phyloP scores from a whole-genome alignment of 2,113 vertebrate genomes.

The Emydocephalus ijimae region DNA sequence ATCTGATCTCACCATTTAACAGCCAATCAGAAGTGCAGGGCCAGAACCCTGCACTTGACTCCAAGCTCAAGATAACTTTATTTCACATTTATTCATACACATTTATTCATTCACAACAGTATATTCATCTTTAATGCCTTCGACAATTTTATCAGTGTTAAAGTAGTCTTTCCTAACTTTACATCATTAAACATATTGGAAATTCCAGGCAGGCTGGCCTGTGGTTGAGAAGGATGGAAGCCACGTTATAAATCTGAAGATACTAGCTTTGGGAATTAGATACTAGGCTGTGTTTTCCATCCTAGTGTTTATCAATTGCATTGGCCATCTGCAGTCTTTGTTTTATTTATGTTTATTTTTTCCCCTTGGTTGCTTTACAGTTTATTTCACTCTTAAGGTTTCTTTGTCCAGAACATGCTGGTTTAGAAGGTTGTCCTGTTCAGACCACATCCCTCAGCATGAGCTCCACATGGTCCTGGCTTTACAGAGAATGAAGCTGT shows the following conservation, averaged over 20 bases:
- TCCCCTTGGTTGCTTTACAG: not conserved
- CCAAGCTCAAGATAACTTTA: too few relatives aligned
- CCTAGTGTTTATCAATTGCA: not conserved
- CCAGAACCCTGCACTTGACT: too few relatives aligned
- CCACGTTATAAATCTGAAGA: not conserved
- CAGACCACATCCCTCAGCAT: not conserved
- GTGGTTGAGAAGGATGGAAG: not conserved
- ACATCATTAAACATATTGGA: not conserved
- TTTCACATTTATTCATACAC: too few relatives aligned
- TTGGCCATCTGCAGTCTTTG: not conserved
- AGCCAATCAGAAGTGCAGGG: too few relatives aligned
- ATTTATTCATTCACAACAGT: too few relatives aligned
- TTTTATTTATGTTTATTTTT: not conserved
- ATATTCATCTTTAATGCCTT: not conserved
- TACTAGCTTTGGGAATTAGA: not conserved
- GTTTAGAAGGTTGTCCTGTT: not conserved
- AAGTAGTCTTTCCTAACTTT: not conserved
- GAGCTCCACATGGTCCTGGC: not conserved
- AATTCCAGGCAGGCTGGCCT: not conserved
- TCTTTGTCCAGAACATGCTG: not conserved
- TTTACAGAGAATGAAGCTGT: not conserved
- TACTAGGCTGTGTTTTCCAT: not conserved
- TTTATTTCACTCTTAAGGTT: not conserved
- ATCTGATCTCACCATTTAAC: too few relatives aligned
- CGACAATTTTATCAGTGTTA: not conserved